Evolutionary conservation across 2,113 vertebrate genomes (phyloP).

Genomic region (Gadus chalcogrammus): DNA sequence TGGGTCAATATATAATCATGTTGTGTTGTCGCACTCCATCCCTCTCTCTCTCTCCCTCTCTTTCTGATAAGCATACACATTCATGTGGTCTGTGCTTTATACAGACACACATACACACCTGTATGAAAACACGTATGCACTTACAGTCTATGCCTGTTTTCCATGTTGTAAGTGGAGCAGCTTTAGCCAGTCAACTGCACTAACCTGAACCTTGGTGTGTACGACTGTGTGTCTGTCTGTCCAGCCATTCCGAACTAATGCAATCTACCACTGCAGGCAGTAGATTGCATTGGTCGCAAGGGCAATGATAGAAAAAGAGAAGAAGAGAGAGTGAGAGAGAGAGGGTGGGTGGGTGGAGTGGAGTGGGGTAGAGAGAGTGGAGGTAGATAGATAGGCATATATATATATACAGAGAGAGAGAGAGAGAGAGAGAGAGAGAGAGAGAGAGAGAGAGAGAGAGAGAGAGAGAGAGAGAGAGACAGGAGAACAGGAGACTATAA

Average conservation of each 20-base stretch:
- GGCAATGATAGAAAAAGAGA: slow-evolving; percentile 10
- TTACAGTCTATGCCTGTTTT: slow-evolving; percentile 35
- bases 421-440: neutral
- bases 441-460: neutral
- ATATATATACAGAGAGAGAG: neutral
- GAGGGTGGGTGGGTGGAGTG: neutral
- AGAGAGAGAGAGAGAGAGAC: neutral
- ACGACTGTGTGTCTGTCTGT: slow-evolving; percentile 13
- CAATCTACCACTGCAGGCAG: slow-evolving; percentile 43
- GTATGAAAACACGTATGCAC: neutral
- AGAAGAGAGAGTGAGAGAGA: neutral
- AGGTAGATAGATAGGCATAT: slow-evolving; percentile 6
- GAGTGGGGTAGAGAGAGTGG: slow-evolving; percentile 6
- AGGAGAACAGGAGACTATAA: too few species aligned
- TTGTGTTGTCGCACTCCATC: too few species aligned
- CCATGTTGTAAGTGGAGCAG: slow-evolving; percentile 50
- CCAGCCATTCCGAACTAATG: slow-evolving; percentile 49
- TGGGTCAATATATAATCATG: too few species aligned
- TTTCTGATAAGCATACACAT: too few species aligned
- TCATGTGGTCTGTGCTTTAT: neutral
- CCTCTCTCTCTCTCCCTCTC: too few species aligned
- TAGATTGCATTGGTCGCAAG: slow-evolving; percentile 29
- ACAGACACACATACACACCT: neutral
- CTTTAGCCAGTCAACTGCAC: slow-evolving; percentile 44
- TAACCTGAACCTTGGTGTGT: slow-evolving; percentile 30